These are phyloP conservation scores for Digitonthophagus gazella DNA, from an alignment of 2,888 invertebrate species.

Conservation along the genomic window DNA sequence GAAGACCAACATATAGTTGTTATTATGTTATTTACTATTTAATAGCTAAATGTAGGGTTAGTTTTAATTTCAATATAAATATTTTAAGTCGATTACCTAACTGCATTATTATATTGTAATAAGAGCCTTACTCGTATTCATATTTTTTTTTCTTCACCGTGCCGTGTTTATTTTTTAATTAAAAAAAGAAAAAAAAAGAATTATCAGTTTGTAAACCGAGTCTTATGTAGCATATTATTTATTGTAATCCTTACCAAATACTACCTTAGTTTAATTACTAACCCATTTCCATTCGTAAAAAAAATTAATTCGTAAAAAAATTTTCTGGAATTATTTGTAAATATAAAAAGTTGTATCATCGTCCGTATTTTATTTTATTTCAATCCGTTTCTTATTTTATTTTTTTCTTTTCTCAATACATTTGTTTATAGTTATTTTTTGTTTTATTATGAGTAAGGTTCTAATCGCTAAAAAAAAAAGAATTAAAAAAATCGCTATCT, in stretches of 20 bases:
- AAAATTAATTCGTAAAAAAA: no score
- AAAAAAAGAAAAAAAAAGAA: neutral
- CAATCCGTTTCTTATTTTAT: slow-evolving; percentile 4
- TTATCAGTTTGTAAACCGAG: neutral
- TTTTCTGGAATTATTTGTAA: no score
- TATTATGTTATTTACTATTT: slow-evolving; percentile 47
- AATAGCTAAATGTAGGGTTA: slow-evolving; percentile 49
- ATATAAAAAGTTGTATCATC: neutral
- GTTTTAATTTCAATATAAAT: slow-evolving; percentile 48
- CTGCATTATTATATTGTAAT: slow-evolving; percentile 47
- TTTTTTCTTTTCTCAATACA: slow-evolving; percentile 8
- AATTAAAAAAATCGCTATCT: slow-evolving; percentile 8
- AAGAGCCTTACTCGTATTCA: slow-evolving; percentile 45
- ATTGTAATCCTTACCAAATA: slow-evolving; percentile 44
- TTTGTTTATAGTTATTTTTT: slow-evolving; percentile 18
- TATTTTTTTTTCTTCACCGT: slow-evolving; percentile 7
- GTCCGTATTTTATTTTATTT: neutral
- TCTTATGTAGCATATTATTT: slow-evolving; percentile 28
- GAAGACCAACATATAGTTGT: slow-evolving; percentile 47
- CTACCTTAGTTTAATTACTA: slow-evolving; percentile 35
- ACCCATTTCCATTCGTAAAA: neutral
- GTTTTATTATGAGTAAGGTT: slow-evolving; percentile 26
- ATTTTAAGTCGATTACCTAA: slow-evolving; percentile 49
- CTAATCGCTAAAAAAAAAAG: slow-evolving; percentile 19
- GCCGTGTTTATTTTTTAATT: neutral